A percentile compares a stretch with the other conserved stretches of the same genome.
These are phyloP conservation scores for Spheniscus mendiculus DNA, from an alignment of 2,113 vertebrate genomes.

Conservation along the genomic window DNA sequence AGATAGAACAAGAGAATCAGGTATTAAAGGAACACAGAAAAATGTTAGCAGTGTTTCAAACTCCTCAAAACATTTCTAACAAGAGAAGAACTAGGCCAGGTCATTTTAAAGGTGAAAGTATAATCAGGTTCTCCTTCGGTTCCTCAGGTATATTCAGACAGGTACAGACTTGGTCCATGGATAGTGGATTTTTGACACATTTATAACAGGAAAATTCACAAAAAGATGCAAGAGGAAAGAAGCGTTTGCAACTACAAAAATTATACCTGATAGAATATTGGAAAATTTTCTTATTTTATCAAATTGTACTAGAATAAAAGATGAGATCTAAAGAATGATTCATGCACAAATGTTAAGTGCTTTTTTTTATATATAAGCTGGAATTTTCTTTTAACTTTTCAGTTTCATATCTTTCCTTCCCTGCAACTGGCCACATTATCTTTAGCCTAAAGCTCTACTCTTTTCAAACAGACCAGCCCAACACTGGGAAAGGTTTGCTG, in stretches of 20 bases:
- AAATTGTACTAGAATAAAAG: background rate
- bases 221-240: background rate
- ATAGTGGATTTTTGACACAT: background rate
- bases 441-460: background rate
- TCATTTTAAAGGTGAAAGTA: background rate
- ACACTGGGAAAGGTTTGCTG: background rate
- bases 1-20: background rate
- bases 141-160: background rate
- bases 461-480: background rate
- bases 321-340: background rate
- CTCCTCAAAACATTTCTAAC: background rate
- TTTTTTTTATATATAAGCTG: background rate
- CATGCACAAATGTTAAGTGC: background rate
- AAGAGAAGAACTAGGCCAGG: background rate
- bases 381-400: background rate
- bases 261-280: background rate
- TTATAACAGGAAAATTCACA: background rate
- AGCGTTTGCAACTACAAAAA: background rate
- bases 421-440: background rate
- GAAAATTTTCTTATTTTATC: background rate
- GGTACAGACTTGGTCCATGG: background rate
- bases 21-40: background rate
- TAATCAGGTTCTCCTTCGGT: background rate
- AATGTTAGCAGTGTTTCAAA: background rate
- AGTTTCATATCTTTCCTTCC: background rate